Evolutionary conservation across 2,113 vertebrate species (phyloP).

Genomic region (Gasterosteus nipponicus): DNA sequence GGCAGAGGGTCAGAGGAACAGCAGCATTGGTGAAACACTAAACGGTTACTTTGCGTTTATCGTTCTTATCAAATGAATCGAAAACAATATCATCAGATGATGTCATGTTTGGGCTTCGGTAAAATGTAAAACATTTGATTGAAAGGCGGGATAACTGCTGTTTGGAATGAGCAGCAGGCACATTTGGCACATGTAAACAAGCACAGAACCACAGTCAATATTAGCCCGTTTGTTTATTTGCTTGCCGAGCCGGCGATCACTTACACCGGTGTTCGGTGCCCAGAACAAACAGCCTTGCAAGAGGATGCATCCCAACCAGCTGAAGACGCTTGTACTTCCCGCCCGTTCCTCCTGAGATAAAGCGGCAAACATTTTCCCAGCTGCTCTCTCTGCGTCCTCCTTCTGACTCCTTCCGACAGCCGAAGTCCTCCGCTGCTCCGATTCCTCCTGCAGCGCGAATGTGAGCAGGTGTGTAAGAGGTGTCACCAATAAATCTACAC

Average conservation of each 20-base stretch:
- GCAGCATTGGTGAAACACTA: neutral
- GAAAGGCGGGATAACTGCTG: constrained; percentile 22
- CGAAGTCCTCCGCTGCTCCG: constrained; percentile 8
- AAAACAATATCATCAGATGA: neutral
- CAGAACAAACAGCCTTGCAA: constrained; percentile 83
- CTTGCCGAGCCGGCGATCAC: constrained; percentile 79
- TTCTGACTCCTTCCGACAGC: too few relatives aligned
- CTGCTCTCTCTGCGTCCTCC: constrained; percentile 63
- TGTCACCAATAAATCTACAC: neutral
- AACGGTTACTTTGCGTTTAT: neutral
- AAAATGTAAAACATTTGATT: neutral
- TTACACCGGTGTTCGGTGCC: constrained; percentile 72
- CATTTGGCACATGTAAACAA: constrained; percentile 66
- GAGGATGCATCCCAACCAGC: constrained; percentile 73
- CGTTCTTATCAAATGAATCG: constrained; percentile 3
- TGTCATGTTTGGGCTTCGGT: neutral
- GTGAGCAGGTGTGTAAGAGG: neutral
- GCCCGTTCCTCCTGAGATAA: constrained; percentile 60
- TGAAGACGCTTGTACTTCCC: constrained; percentile 81
- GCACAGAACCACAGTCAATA: constrained; percentile 83
- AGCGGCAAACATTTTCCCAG: constrained; percentile 76
- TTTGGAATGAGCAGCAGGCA: constrained; percentile 58
- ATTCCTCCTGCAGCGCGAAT: neutral
- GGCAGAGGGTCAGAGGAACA: neutral
- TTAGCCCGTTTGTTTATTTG: constrained; percentile 81